Evolutionary conservation across 1,140 invertebrate genomes (phyloP).

Genomic region (Liolophura sinensis): DNA sequence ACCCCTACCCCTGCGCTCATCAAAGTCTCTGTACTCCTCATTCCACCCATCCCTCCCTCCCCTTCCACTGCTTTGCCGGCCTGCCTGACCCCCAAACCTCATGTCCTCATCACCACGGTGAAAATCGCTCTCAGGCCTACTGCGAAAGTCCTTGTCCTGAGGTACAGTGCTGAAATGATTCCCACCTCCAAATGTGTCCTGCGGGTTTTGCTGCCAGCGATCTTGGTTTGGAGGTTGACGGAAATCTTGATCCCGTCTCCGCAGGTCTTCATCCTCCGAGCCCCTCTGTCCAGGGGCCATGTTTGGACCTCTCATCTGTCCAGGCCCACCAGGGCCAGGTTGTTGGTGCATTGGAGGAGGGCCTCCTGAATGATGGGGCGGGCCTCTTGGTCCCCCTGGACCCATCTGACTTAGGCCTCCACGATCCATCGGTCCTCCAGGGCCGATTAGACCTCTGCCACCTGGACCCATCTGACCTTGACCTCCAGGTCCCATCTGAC

Average conservation of each 20-base stretch:
- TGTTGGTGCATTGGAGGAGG: too few relatives aligned
- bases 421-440: too few relatives aligned
- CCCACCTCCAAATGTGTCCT: neutral
- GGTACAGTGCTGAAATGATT: constrained; percentile 6
- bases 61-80: neutral
- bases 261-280: constrained; percentile 1
- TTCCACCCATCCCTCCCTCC: constrained; percentile 12
- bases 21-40: constrained; percentile 3
- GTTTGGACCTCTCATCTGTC: too few relatives aligned
- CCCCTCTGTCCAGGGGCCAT: neutral
- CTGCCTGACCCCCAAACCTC: constrained; percentile 2
- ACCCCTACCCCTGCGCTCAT: constrained; percentile 8
- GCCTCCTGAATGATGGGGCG: too few relatives aligned
- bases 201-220: neutral
- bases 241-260: neutral
- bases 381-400: too few relatives aligned
- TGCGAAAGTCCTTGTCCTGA: constrained; percentile 4
- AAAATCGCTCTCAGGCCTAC: constrained; percentile 16
- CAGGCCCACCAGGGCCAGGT: too few relatives aligned
- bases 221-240: neutral
- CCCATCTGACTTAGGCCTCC: too few relatives aligned
- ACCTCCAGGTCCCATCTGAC: too few relatives aligned
- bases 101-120: constrained; percentile 8
- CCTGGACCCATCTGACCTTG: too few relatives aligned
- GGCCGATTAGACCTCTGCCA: too few relatives aligned